A percentile compares a stretch with the other conserved stretches of the same genome.
Conservation (phyloP, 2,797 vertebrate species). For the Perodicticus potto region DNA sequence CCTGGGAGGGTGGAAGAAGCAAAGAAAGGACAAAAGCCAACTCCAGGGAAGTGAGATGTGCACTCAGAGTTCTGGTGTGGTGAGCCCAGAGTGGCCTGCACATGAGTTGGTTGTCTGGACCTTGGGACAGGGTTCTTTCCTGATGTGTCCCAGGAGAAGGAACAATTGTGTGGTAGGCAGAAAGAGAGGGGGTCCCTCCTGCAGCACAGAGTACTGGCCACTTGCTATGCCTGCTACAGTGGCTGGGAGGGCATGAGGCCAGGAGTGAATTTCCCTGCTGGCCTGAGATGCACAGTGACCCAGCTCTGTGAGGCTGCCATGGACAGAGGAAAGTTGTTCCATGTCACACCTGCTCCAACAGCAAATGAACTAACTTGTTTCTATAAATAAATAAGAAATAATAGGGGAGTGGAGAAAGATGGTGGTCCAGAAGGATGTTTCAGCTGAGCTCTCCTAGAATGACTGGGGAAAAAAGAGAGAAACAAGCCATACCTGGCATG, state of each 20-base stretch:
- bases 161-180: background rate
- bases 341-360: rapidly evolving
- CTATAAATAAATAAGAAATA: background rate
- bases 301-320: background rate
- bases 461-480: too few relatives aligned
- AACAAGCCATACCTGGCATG: too few relatives aligned
- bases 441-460: too few relatives aligned
- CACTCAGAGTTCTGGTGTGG: background rate
- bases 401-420: too few relatives aligned
- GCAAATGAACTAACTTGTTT: background rate
- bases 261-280: background rate
- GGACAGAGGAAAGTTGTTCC: background rate
- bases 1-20: background rate
- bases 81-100: rapidly evolving
- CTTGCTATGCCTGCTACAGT: rapidly evolving
- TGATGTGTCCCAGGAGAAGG: background rate
- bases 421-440: too few relatives aligned
- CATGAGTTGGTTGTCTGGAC: rapidly evolving
- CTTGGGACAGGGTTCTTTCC: background rate
- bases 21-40: background rate
- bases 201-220: rapidly evolving
- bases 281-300: background rate
- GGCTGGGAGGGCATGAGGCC: rapidly evolving
- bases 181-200: background rate
- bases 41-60: background rate